Evolutionary conservation across 2,888 invertebrate species (phyloP).

Genomic region (Zygaena filipendulae): DNA sequence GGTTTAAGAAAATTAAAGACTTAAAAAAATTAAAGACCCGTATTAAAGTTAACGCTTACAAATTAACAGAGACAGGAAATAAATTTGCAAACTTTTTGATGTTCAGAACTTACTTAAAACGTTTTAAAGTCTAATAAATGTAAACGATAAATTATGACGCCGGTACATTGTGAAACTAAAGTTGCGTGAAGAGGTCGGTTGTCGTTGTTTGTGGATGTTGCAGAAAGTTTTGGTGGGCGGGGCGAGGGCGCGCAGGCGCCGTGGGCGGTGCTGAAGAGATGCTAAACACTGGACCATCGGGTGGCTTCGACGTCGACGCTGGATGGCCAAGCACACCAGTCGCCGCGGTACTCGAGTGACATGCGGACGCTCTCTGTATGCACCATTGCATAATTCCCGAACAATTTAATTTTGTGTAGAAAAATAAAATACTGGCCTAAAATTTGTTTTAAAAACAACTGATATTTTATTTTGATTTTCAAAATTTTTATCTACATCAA

Average conservation of each 20-base stretch:
- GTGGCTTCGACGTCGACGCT: conserved; percentile 34
- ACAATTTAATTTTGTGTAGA: conserved; percentile 23
- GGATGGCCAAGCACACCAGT: conserved; percentile 42
- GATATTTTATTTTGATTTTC: too few relatives aligned
- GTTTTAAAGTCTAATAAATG: too few relatives aligned
- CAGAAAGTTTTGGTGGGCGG: conserved; percentile 49
- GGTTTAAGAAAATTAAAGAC: too few relatives aligned
- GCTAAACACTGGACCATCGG: conserved; percentile 23
- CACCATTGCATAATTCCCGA: conserved; percentile 23
- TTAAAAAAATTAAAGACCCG: too few relatives aligned
- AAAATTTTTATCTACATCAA: too few relatives aligned
- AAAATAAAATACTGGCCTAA: too few relatives aligned
- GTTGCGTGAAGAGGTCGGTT: conserved; percentile 21
- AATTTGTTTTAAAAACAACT: too few relatives aligned
- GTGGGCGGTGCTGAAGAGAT: conserved; percentile 40
- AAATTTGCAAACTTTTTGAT: too few relatives aligned
- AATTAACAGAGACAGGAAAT: too few relatives aligned
- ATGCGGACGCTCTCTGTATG: conserved; percentile 49
- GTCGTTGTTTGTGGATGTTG: conserved; percentile 19
- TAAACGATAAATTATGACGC: background rate
- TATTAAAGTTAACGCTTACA: too few relatives aligned
- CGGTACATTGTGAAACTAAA: conserved; percentile 22
- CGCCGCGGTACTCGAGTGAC: conserved; percentile 42
- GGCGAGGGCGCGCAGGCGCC: conserved; percentile 40
- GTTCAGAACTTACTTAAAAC: too few relatives aligned